A percentile compares a stretch with the other conserved stretches of the same genome.
These are phyloP conservation scores for Trematocara zebra DNA, from an alignment of 2,113 vertebrate genomes.

Conservation along the genomic window DNA sequence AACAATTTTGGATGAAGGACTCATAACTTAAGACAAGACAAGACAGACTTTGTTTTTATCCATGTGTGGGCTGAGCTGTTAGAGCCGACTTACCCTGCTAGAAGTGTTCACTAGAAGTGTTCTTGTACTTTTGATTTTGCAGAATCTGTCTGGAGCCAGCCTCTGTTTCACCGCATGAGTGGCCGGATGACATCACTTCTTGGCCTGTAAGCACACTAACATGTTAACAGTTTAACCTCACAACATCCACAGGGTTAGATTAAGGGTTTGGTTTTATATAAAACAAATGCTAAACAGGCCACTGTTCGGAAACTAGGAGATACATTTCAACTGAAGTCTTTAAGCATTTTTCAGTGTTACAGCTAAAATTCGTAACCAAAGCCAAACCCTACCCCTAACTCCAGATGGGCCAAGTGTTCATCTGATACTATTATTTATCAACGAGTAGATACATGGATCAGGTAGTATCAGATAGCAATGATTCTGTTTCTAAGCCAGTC, in stretches of 20 bases:
- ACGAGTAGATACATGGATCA: not conserved
- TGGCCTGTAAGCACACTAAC: constrained; percentile 86
- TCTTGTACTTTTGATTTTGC: not conserved
- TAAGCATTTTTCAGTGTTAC: not conserved
- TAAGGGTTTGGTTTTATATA: not conserved
- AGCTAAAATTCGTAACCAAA: not conserved
- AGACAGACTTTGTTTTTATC: not conserved
- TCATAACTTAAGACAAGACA: not conserved
- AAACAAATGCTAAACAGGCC: not conserved
- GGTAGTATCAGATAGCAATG: not conserved
- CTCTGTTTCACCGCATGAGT: constrained; percentile 89
- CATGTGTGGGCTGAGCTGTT: not conserved
- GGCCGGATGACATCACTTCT: constrained; percentile 96
- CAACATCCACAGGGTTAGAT: not conserved
- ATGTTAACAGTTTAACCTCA: not conserved
- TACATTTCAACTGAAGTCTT: not conserved
- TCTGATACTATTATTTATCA: not conserved
- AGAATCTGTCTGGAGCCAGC: constrained; percentile 95
- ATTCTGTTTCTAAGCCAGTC: not conserved
- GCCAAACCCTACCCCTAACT: not conserved
- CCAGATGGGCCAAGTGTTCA: not conserved
- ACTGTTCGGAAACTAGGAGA: not conserved
- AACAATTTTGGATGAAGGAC: not conserved
- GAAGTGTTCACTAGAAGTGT: not conserved
- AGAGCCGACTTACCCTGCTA: not conserved